Evolutionary conservation across 1,140 invertebrate genomes (phyloP), one percentile per base, ranked within the genome.

Genomic region (Cydia amplana): DNA sequence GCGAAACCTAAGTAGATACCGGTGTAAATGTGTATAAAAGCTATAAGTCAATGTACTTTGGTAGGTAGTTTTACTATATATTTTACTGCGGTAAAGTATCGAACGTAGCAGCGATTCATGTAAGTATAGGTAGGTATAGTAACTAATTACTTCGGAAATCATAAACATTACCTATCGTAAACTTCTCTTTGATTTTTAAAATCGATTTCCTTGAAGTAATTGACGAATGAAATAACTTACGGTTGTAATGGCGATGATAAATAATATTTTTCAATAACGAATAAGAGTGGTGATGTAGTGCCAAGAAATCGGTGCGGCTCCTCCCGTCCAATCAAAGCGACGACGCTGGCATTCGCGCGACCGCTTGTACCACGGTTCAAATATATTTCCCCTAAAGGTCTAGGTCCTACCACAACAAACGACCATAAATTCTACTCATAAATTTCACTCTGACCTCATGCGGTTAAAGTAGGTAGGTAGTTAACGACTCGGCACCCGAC

Each of bases 261-360:
- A 60, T 23, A 60, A 60, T 60, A 60, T 60, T 60, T 60, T 60
- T 60, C 55, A 60, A 60, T 60, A 60, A 60, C 55, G 55, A 60
- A 23, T 60, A 60, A 20, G 55, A 70, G 32, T 70, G 65, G 36
- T 32, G 32, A 10, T 36, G 65, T 36, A 63, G 77, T 78, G 77
- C 77, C 77, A 76, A 78, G 75, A 78, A 78, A 76, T 78, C 77
- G 55, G 43, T 32, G 23, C 60, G 55, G 74, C 77, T 74, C 75
- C 77, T 78, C 77, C 77, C 72, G 77, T 23, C 60, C 77, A 76
- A 78, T 78, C 77, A 40, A n/a, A 60, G 55, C 20, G n/a, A 23
- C 7, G 64, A 18, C 65, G 36, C 65, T 70, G 65, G 65, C 65
- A 70, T 60, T 60, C 20, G 55, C 64, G 14, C 65, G 36, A 40